phyloP scores from a whole-genome alignment of 2,888 invertebrate species.

The Pegoplata infirma region DNA sequence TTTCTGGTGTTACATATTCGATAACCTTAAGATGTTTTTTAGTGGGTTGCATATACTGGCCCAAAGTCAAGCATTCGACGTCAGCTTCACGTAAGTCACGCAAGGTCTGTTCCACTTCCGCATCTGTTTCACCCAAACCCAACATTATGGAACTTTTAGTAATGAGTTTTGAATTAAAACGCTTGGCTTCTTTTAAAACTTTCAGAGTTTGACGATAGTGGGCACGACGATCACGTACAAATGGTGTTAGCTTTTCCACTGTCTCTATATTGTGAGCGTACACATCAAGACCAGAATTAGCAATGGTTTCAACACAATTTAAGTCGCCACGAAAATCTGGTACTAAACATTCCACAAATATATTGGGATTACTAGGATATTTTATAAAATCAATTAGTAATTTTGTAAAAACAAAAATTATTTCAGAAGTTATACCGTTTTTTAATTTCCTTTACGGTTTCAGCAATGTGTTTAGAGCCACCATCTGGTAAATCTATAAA shows the following conservation, averaged over 20 bases:
- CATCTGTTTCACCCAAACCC: constrained; percentile 94
- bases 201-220: constrained; percentile 93
- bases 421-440: constrained; percentile 80
- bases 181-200: constrained; percentile 90
- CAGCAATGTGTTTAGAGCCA: constrained; percentile 94
- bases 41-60: constrained; percentile 99
- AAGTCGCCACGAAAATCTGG: constrained; percentile 96
- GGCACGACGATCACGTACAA: constrained; percentile 95
- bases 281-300: constrained; percentile 92
- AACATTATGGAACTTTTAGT: constrained; percentile 99
- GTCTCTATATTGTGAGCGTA: constrained; percentile 99
- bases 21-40: constrained; percentile 95
- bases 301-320: constrained; percentile 86
- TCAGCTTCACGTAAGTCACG: constrained; percentile 88
- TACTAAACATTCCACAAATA: constrained; percentile 96
- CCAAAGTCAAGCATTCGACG: constrained; percentile 97
- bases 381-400: too few relatives aligned
- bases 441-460: constrained; percentile 93
- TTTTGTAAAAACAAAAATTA: too few relatives aligned
- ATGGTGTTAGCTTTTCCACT: constrained; percentile 92
- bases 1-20: constrained; percentile 97
- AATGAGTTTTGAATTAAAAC: constrained; percentile 87
- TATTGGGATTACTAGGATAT: constrained; percentile 84
- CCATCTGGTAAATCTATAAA: constrained; percentile 92
- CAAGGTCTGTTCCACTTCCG: constrained; percentile 91